Percentiles rank a stretch among this genome's conserved stretches.
phyloP scores from a whole-genome alignment of 1,140 invertebrate genomes.

The Panagrolaimus sp. region DNA sequence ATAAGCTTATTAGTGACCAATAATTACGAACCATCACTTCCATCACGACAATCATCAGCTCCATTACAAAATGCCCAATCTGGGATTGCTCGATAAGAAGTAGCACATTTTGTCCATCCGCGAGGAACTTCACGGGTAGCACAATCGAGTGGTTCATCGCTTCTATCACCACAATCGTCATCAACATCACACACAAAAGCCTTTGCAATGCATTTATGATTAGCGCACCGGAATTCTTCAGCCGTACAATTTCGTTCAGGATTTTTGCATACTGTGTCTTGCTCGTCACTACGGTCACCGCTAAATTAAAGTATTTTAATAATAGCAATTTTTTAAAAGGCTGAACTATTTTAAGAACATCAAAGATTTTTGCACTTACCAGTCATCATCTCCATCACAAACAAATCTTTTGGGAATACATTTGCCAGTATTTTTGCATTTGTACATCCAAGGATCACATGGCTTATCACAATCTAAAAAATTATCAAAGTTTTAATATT shows the following conservation, averaged over 20 bases:
- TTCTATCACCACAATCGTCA: slow-evolving; percentile 73
- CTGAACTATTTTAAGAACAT: no score
- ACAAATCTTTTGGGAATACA: slow-evolving; percentile 91
- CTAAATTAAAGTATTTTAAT: no score
- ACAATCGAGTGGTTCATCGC: slow-evolving; percentile 65
- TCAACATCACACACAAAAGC: slow-evolving; percentile 76
- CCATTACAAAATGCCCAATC: slow-evolving; percentile 59
- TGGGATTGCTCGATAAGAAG: slow-evolving; percentile 53
- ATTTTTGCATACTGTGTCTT: slow-evolving; percentile 48
- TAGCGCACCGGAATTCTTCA: slow-evolving; percentile 71
- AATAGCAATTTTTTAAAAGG: no score
- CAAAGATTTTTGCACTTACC: no score
- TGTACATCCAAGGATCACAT: slow-evolving; percentile 66
- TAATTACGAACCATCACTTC: no score
- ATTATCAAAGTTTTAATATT: no score
- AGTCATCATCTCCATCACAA: slow-evolving; percentile 68
- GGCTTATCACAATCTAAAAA: slow-evolving; percentile 56
- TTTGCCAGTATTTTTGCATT: slow-evolving; percentile 78
- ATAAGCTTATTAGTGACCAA: no score
- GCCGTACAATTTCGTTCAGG: slow-evolving; percentile 53
- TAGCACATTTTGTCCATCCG: slow-evolving; percentile 51
- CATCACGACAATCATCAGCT: slow-evolving; percentile 55
- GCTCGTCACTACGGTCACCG: slow-evolving; percentile 53
- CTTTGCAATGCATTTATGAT: slow-evolving; percentile 73
- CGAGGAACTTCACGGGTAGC: slow-evolving; percentile 37